These are phyloP conservation scores for Catharus minimus DNA, from an alignment of 2,113 vertebrate species.

Conservation along the genomic window DNA sequence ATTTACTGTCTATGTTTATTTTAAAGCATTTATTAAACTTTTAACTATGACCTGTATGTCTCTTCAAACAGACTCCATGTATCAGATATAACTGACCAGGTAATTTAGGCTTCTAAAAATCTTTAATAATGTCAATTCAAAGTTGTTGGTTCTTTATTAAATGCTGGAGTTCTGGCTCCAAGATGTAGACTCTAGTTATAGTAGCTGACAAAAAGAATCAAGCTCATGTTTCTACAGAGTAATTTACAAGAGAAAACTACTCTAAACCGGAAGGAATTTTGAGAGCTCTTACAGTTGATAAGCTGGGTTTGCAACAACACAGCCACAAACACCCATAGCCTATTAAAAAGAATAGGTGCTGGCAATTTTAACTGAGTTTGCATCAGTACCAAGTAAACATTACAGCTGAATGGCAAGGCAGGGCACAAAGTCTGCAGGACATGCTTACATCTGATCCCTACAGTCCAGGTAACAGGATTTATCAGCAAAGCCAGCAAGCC, in stretches of 20 bases:
- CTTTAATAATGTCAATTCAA: background rate
- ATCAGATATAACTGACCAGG: background rate
- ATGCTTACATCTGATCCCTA: background rate
- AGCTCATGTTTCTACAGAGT: background rate
- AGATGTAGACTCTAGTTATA: background rate
- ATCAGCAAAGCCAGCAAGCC: background rate
- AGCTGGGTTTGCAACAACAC: background rate
- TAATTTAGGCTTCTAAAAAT: background rate
- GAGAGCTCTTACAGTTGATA: background rate
- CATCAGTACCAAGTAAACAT: background rate
- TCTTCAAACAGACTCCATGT: background rate
- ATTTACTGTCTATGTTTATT: background rate
- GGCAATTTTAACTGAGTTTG: background rate
- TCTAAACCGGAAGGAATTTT: background rate
- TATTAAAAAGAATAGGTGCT: background rate
- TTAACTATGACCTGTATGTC: background rate
- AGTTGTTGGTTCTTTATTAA: background rate
- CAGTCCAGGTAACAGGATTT: background rate
- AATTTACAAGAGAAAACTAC: background rate
- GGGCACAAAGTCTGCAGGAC: background rate
- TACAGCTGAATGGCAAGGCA: background rate
- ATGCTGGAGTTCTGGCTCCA: background rate
- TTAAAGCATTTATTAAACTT: background rate
- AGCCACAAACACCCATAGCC: background rate
- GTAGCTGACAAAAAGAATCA: background rate